Conservation (phyloP, 1,140 invertebrate species). For the Lerema accius region DNA sequence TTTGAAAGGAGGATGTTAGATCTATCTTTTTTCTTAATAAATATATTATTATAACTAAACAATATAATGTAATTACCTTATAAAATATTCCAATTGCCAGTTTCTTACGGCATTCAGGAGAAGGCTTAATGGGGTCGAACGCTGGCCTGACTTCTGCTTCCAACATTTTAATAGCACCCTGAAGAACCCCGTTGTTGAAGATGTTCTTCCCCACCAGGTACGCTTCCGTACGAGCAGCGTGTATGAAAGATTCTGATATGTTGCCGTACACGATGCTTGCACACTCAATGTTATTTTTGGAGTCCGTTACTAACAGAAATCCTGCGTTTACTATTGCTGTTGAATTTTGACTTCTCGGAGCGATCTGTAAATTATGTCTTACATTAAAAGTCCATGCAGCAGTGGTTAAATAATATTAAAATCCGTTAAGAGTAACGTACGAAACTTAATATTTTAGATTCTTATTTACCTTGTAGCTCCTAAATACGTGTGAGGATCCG, state of each 20-base stretch:
- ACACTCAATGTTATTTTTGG: conserved; percentile 54
- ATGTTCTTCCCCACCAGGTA: conserved; percentile 84
- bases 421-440: too few relatives aligned
- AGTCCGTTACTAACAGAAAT: conserved; percentile 86
- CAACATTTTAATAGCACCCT: conserved; percentile 84
- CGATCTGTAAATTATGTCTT: conserved; percentile 89
- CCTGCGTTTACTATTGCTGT: conserved; percentile 92
- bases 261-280: conserved; percentile 85
- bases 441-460: too few relatives aligned
- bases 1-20: too few relatives aligned
- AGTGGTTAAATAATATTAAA: too few relatives aligned
- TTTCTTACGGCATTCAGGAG: conserved; percentile 85
- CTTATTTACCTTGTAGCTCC: too few relatives aligned
- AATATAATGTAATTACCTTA: conserved; percentile 87
- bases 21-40: too few relatives aligned
- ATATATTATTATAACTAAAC: too few relatives aligned
- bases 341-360: conserved; percentile 90
- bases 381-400: too few relatives aligned
- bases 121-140: conserved; percentile 85
- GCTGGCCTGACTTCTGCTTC: conserved; percentile 86
- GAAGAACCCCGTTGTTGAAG: conserved; percentile 77
- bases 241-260: conserved; percentile 88
- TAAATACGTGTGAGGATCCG: too few relatives aligned
- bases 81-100: conserved; percentile 89
- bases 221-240: conserved; percentile 87